phyloP scores from a whole-genome alignment of 2,113 vertebrate genomes.

The Siniperca chuatsi region DNA sequence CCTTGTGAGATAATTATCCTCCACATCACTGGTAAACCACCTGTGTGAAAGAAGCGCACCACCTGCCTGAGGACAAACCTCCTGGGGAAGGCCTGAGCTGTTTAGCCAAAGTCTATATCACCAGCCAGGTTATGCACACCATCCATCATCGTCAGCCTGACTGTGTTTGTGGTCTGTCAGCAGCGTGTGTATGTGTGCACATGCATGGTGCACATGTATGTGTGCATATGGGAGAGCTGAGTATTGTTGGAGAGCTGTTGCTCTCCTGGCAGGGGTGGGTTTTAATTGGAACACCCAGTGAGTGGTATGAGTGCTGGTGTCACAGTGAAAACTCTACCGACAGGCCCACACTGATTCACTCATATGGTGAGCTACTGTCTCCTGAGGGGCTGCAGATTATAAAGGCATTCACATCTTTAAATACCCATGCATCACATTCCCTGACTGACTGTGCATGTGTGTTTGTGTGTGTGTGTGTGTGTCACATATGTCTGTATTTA shows the following conservation, averaged over 20 bases:
- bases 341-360: constrained; percentile 79
- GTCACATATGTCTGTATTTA: constrained; percentile 48
- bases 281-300: constrained; percentile 86
- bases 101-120: constrained; percentile 81
- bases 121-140: constrained; percentile 78
- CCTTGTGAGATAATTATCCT: constrained; percentile 65
- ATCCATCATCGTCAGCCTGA: constrained; percentile 82
- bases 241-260: constrained; percentile 82
- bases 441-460: constrained; percentile 48
- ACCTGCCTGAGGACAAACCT: constrained; percentile 77
- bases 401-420: constrained; percentile 78
- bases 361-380: constrained; percentile 74
- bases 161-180: constrained; percentile 83
- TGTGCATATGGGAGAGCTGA: constrained; percentile 56
- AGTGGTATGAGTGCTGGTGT: constrained; percentile 80
- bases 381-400: constrained; percentile 77
- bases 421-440: constrained; percentile 66
- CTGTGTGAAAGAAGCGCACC: constrained; percentile 71
- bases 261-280: constrained; percentile 81
- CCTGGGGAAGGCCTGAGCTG: constrained; percentile 74
- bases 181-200: constrained; percentile 61
- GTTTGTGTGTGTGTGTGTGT: constrained; percentile 29
- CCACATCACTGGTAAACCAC: constrained; percentile 66
- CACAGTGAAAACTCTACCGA: constrained; percentile 76
- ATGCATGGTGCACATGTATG: constrained; percentile 38